Base-by-base conservation (phyloP, 2,113 vertebrate species). In the Albula goreensis region DNA sequence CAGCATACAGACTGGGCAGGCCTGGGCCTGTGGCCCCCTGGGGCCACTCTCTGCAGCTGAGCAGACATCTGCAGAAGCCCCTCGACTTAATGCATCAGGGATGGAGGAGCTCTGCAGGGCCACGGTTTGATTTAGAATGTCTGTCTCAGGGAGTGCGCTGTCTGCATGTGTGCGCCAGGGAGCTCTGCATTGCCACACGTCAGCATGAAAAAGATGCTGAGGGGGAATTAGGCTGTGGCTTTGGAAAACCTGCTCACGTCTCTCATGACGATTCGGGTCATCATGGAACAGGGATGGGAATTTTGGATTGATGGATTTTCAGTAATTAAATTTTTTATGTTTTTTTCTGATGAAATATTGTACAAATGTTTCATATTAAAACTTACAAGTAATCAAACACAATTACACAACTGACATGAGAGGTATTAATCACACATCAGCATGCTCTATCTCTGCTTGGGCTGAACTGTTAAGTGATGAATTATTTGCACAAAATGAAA, bases 201-300 rank as follows among this genome's bases (percentile, higher is more conserved):
- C 91, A 92, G 93, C 89, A 85, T 85, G 85, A 92, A 92, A 90
- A 92, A 90, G 87, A 88, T 93, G 92, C 93, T 92, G 92, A 91
- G 88, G 70, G 85, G 86, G 88, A 85, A 81, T 82, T 63, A 89
- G 77, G 49, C 10, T 82, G 48, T 19, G 80, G 19, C 10, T 60
- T 53, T 63, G 4, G 4, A 22, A 41, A 53, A 66, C 50, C 22
- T n/a, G 84, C 25, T 56, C 11, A 31, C 12, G 25, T 85, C 77
- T 85, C 48, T 85, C 52, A 60, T 7, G 19, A 50, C 4, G 78
- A 15, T 63, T 17, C 11, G 17, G 53, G 78, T 56, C 25, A 78
- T 48, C 57, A 6, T 49, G 63, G 66, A n/a, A 10, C 22, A 25
- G 70, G 9, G 31, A 50, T 7, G 48, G 78, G 25, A 11, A 41